Evolutionary conservation across 2,888 invertebrate genomes (phyloP).

Genomic region (Brachyptera risi): DNA sequence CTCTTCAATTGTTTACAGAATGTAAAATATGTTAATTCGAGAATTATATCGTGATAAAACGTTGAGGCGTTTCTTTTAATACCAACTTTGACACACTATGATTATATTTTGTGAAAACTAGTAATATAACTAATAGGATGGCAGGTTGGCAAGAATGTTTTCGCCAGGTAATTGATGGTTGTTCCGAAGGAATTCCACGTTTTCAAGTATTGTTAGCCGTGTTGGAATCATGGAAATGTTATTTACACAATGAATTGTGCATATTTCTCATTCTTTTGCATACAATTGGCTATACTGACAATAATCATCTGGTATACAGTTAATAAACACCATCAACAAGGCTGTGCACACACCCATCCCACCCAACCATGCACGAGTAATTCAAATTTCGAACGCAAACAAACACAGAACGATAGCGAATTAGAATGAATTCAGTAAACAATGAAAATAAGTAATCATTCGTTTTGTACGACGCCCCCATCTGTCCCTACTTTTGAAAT

Average conservation of each 20-base stretch:
- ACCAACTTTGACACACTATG: conserved; percentile 1
- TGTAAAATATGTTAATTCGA: too few relatives aligned
- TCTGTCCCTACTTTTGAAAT: neutral
- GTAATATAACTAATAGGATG: neutral
- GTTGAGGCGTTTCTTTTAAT: neutral
- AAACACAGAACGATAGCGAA: neutral
- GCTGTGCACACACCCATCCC: too few relatives aligned
- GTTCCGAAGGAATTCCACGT: neutral
- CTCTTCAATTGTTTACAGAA: too few relatives aligned
- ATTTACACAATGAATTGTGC: too few relatives aligned
- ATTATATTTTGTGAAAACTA: neutral
- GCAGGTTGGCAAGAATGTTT: neutral
- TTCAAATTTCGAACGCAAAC: neutral
- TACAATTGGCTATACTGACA: too few relatives aligned
- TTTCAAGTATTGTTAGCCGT: too few relatives aligned
- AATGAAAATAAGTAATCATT: too few relatives aligned
- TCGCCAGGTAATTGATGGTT: neutral
- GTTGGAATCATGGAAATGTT: too few relatives aligned
- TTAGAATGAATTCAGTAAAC: neutral
- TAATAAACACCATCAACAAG: too few relatives aligned
- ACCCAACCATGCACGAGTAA: neutral
- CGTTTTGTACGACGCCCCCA: conserved; percentile 4
- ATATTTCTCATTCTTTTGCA: too few relatives aligned
- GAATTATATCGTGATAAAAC: neutral
- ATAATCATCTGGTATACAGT: too few relatives aligned